Evolutionary conservation across 1,140 invertebrate species (phyloP).

Genomic region (Drosophila mauritiana): DNA sequence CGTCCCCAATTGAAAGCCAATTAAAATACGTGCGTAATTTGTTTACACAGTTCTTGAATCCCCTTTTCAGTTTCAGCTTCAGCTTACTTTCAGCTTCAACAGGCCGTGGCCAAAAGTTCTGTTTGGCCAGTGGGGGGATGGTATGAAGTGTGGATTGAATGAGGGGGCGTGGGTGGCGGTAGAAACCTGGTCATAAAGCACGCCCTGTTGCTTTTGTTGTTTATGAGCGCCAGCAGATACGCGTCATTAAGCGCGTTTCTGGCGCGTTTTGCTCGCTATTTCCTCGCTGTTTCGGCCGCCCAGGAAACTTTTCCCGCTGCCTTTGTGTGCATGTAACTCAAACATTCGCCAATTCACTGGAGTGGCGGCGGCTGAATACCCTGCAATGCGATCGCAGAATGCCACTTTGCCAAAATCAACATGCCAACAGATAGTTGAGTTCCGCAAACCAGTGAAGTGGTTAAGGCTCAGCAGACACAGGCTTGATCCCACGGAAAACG

Average conservation of each 20-base stretch:
- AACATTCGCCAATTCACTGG: not conserved
- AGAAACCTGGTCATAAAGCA: conserved; percentile 61
- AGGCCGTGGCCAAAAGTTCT: conserved; percentile 66
- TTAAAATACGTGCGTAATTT: conserved; percentile 76
- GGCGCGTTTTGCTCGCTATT: conserved; percentile 45
- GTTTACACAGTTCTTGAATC: conserved; percentile 53
- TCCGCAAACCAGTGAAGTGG: not conserved
- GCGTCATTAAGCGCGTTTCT: conserved; percentile 72
- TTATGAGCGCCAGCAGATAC: conserved; percentile 70
- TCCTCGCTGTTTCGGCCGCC: conserved; percentile 14
- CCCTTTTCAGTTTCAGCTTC: conserved; percentile 13
- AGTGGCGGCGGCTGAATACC: conserved; percentile 5
- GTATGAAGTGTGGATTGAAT: not conserved
- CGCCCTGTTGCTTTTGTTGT: conserved; percentile 79
- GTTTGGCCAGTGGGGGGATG: not conserved
- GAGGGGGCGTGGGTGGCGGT: not conserved
- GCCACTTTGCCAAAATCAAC: conserved; percentile 2
- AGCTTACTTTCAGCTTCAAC: conserved; percentile 70
- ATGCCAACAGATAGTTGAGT: not conserved
- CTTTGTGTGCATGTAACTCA: not conserved
- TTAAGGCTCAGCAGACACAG: not conserved
- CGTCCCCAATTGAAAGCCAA: conserved; percentile 54
- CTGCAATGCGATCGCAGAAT: not conserved
- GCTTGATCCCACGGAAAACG: conserved; percentile 25
- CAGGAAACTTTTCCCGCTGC: conserved; percentile 21